Base-by-base conservation (phyloP, 2,888 invertebrate genomes). In the Lithophane socia region DNA sequence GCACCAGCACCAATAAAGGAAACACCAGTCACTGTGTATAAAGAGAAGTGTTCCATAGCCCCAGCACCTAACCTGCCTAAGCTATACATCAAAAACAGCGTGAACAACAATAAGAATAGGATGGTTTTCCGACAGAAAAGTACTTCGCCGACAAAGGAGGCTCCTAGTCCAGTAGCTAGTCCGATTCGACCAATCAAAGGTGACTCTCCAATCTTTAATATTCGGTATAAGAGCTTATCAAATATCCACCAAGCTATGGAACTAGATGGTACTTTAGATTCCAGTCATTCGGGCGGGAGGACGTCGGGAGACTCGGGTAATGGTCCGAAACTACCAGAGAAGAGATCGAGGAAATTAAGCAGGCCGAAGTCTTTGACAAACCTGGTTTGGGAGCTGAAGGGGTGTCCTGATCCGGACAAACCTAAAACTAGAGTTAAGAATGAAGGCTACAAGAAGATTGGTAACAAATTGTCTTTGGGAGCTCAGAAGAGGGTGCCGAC, bases 331-430 rank as follows among this genome's bases (percentile, higher is more conserved):
- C 97, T 98, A 91, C 98, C 98, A 74, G 98, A 98, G 91, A 98
- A 98, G 93, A 97, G 98, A 91, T 98, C 98, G 73, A 97, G 98
- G 88, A 98, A 98, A 90, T 94, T 99, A 80, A 98, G 98, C 89
- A 97, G 99, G 92, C 99, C 99, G 73, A 98, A 98, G 88, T 98
- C 98, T 80, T 96, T 99, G 91, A 98, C 98, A 82, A 99, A 99
- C 95, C 97, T 99, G 90, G 98, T 99, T 83, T 98, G 98, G 98
- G 98, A 98, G 93, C 92, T 97, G 85, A 96, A 96, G 84, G 97
- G 96, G 0, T 96, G 96, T 90, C 96, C 96, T 16, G 94, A 84
- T 84, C 94, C 85, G 77, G 96, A 97, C 84, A 97, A 96, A 92
- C 95, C 96, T 91, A 97, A 96, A 94, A 91, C 93, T 93, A 97